phyloP scores from a whole-genome alignment of 2,888 invertebrate species.

The Pedicia rivosa region DNA sequence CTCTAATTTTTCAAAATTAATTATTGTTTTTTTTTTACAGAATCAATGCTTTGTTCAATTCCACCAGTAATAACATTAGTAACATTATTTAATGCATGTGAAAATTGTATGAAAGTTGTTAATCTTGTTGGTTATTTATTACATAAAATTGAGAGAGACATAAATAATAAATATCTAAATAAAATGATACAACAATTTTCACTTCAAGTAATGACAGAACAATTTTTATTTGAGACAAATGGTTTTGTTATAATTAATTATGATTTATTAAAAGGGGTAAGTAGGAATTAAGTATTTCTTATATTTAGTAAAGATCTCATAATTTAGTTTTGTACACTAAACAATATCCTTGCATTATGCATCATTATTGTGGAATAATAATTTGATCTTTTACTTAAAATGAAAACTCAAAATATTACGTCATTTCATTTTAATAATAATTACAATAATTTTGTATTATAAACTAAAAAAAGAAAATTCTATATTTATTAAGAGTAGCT shows the following conservation, averaged over 20 bases:
- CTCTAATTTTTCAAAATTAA: too few relatives aligned
- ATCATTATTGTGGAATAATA: too few relatives aligned
- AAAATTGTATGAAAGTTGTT: conserved; percentile 1
- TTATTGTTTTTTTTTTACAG: neutral
- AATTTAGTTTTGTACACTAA: too few relatives aligned
- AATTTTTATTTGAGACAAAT: conserved; percentile 10
- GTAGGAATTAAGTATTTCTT: too few relatives aligned
- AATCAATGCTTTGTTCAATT: neutral
- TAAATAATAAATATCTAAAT: neutral
- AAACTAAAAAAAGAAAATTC: too few relatives aligned
- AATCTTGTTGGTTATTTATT: conserved; percentile 2
- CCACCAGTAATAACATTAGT: neutral
- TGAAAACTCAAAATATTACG: too few relatives aligned
- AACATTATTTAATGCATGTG: neutral
- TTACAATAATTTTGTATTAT: too few relatives aligned
- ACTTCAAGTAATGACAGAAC: conserved; percentile 11
- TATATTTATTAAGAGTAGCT: too few relatives aligned
- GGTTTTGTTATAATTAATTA: conserved; percentile 14
- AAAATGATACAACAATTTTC: conserved; percentile 12
- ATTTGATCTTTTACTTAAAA: too few relatives aligned
- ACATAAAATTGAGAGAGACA: conserved; percentile 2
- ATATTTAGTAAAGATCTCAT: too few relatives aligned
- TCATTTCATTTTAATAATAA: too few relatives aligned
- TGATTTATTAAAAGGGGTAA: conserved; percentile 11
- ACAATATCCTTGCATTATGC: too few relatives aligned